Evolutionary conservation across 2,888 invertebrate genomes (phyloP).

Genomic region (Polydrusus pterygomalis): DNA sequence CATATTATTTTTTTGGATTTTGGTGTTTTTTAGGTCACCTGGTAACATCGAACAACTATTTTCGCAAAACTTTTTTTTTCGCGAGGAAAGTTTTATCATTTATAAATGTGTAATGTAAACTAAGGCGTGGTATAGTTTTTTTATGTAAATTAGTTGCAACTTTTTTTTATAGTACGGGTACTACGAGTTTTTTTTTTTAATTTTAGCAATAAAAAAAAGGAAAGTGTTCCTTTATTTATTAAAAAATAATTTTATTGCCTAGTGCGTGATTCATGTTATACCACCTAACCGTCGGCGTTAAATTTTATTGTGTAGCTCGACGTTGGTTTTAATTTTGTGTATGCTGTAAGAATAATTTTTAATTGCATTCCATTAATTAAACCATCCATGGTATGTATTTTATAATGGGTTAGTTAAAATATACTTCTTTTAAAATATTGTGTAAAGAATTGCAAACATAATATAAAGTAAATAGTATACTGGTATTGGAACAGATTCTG

Average conservation of each 20-base stretch:
- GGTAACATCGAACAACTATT: no score
- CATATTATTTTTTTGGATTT: no score
- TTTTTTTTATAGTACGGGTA: no score
- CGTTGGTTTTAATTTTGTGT: neutral
- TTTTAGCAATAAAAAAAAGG: neutral
- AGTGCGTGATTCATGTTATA: conserved; percentile 25
- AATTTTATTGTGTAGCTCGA: conserved; percentile 1
- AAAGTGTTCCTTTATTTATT: conserved; percentile 2
- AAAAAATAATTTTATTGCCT: conserved; percentile 12
- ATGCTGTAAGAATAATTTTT: neutral
- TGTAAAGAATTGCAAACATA: neutral
- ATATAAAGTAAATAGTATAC: neutral
- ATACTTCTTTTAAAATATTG: neutral
- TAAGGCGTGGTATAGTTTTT: no score
- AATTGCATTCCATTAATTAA: conserved; percentile 10
- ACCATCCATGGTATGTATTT: neutral
- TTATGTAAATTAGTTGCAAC: no score
- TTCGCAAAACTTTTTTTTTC: no score
- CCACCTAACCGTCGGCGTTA: conserved; percentile 8
- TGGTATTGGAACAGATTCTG: no score
- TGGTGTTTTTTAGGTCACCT: no score
- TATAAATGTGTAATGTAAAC: no score
- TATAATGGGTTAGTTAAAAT: neutral
- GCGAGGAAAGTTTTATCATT: no score
- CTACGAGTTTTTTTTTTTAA: neutral